Base-by-base conservation (phyloP, 1,140 invertebrate genomes). In the Cydia strobilella region DNA sequence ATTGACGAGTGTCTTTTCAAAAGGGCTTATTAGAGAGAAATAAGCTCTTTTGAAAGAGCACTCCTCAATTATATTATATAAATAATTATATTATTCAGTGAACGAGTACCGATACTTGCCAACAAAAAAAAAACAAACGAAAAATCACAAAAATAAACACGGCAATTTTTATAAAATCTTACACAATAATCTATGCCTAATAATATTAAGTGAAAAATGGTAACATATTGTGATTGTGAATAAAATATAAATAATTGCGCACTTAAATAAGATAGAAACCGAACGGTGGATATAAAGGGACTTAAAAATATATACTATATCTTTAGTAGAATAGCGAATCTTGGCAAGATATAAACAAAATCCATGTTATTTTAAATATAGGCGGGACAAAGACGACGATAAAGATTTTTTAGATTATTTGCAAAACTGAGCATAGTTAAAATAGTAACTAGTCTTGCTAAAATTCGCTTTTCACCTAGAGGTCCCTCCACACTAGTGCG, bases 211-310 rank as follows among this genome's bases (percentile, higher is more conserved):
- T 51, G 45, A 72, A 51, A 72, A 72, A 72, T 51, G 71, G 71
- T 72, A 72, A 72, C 39, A 72, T 45, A 72, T 72, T 48, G 42
- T 72, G 42, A 72, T 72, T 18, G 69, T 48, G 35, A 72, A 42
- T 42, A 71, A 31, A 66, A 66, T 66, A 66, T 35, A 66, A 66
- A 66, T 35, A 66, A 69, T 69, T 39, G 65, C 15, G 65, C 54
- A 59, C 54, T 59, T 69, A 69, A 69, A 42, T 42, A 69, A 69
- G 15, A n/a, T n/a, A 13, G 27, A 66, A 31, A 66, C 23, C 54
- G 20, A n/a, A 66, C 63, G 63, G 27, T 66, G 25, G 63, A 66
- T n/a, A 35, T 4, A 27, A 66, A 25, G 27, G 25, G 15, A 69
- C 27, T 18, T 13, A 27, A 69, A 69, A 69, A 69, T 39, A 69